Base-by-base conservation (phyloP, 1,140 invertebrate genomes). In the Caenorhabditis remanei region DNA sequence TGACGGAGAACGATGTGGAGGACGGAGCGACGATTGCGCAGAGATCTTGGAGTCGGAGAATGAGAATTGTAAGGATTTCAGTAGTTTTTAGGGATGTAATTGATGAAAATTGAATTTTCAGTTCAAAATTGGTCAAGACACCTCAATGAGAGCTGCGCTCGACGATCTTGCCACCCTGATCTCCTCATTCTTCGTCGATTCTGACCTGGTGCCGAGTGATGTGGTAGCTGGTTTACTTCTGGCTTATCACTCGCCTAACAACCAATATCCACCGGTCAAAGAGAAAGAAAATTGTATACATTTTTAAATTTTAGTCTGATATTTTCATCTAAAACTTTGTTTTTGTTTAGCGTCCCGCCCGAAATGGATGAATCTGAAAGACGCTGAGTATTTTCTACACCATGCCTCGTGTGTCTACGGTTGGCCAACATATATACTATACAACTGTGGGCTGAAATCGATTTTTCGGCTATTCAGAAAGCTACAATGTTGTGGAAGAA, bases 141-240 rank as follows among this genome's bases (percentile, higher is more conserved):
- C 55, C 8, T 61, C 84, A 55, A 91, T 92, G 87, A 79, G 91
- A 21, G 87, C 82, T 19, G 91, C 91, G n/a, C 84, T 92, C 32
- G 91, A 92, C 58, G 91, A 92, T 46, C 89, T 92, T 56, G 91
- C 91, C 5, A 75, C 63, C 40, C 61, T 92, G 41, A 79, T 92
- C 19, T 89, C 91, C 16, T 84, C 89, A 14, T 92, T 93, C 79
- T 92, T 93, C 58, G 88, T 86, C 5, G 90, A 46, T 61, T 63
- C 85, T 41, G 96, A 97, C 93, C 93, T 97, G 32, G 96, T 97
- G 3, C 95, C 96, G 0, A 96, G 96, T 0, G 97, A 98, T 92
- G 94, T 97, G 21, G 95, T 96, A 65, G 96, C 96, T 19, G 97
- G 96, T 7, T 95, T 96, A 85, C 94, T 97, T 24, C 94, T 98